These are phyloP conservation scores for Drosophila borborema DNA, from an alignment of 2,888 invertebrate species.

Conservation along the genomic window DNA sequence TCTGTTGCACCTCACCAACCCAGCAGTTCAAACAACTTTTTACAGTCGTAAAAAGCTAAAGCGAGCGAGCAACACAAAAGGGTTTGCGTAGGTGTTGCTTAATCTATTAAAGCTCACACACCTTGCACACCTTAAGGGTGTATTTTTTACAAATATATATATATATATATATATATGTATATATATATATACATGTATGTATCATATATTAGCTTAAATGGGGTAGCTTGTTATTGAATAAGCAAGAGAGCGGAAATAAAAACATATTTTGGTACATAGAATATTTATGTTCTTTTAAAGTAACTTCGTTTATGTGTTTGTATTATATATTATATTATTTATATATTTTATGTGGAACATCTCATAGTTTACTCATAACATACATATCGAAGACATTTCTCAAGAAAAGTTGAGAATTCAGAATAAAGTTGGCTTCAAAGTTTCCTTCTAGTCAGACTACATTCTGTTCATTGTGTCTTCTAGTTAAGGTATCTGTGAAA, in stretches of 20 bases:
- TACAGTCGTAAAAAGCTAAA: neutral
- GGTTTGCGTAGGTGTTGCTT: slow-evolving; percentile 3
- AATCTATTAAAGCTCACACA: slow-evolving; percentile 31
- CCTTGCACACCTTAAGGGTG: neutral
- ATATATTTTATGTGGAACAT: too few species aligned
- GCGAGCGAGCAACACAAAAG: slow-evolving; percentile 18
- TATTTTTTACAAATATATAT: slow-evolving; percentile 6
- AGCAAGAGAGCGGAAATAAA: neutral
- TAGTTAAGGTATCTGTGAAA: too few species aligned
- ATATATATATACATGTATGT: neutral
- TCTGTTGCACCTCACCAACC: slow-evolving; percentile 38
- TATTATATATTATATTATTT: too few species aligned
- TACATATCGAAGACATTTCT: too few species aligned
- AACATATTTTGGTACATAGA: neutral
- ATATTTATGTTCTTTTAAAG: neutral
- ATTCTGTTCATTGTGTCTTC: too few species aligned
- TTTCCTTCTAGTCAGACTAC: too few species aligned
- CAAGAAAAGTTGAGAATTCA: too few species aligned
- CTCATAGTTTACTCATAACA: too few species aligned
- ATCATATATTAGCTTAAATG: neutral
- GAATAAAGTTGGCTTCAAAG: too few species aligned
- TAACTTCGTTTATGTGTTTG: too few species aligned
- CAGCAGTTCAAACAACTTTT: neutral
- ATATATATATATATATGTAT: neutral
- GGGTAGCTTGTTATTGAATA: slow-evolving; percentile 2